phyloP scores from a whole-genome alignment of 1,140 invertebrate species.

The Scylla paramamosain region DNA sequence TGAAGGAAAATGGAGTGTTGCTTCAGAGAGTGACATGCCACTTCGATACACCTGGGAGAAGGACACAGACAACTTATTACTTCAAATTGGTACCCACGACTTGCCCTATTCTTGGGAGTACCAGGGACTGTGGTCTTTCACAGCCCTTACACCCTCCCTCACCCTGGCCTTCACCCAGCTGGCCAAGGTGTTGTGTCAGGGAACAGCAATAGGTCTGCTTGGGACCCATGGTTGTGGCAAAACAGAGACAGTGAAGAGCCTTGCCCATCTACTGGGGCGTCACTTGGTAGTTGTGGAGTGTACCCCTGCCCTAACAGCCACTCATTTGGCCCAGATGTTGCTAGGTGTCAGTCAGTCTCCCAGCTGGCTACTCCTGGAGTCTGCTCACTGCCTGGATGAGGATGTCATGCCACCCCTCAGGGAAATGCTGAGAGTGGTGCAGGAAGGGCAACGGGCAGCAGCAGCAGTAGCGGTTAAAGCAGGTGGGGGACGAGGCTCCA shows the following conservation, averaged over 20 bases:
- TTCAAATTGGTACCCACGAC: slow-evolving; percentile 53
- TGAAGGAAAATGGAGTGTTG: slow-evolving; percentile 58
- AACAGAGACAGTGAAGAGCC: slow-evolving; percentile 53
- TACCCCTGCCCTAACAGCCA: slow-evolving; percentile 43
- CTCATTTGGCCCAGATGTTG: slow-evolving; percentile 44
- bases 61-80: slow-evolving; percentile 72
- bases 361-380: slow-evolving; percentile 67
- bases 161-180: slow-evolving; percentile 36
- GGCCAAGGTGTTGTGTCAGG: slow-evolving; percentile 53
- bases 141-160: slow-evolving; percentile 58
- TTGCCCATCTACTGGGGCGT: slow-evolving; percentile 69
- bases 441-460: slow-evolving; percentile 30
- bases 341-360: slow-evolving; percentile 60
- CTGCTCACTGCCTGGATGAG: slow-evolving; percentile 49
- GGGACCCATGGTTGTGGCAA: slow-evolving; percentile 62
- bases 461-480: slow-evolving; percentile 32
- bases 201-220: slow-evolving; percentile 55
- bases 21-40: slow-evolving; percentile 54
- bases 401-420: slow-evolving; percentile 56
- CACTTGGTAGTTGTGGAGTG: slow-evolving; percentile 64
- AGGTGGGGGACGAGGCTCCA: slow-evolving; percentile 23
- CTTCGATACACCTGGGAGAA: slow-evolving; percentile 67
- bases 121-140: slow-evolving; percentile 63
- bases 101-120: slow-evolving; percentile 74
- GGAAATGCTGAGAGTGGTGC: slow-evolving; percentile 65